Evolutionary conservation across 2,888 invertebrate species (phyloP).

Genomic region (Drosophila differens): DNA sequence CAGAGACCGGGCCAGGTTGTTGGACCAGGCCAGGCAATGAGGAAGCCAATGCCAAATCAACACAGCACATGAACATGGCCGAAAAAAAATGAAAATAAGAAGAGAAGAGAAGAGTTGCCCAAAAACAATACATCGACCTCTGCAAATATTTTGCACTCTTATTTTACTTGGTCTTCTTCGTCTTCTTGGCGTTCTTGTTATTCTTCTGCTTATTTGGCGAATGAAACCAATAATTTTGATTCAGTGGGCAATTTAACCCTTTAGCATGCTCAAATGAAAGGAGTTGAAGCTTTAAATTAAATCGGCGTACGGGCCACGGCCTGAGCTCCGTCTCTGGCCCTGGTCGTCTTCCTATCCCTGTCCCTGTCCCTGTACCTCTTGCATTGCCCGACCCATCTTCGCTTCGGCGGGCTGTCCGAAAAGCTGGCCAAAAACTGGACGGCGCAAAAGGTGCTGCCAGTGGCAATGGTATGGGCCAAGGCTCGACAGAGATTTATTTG

Average conservation of each 20-base stretch:
- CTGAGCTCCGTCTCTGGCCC: conserved; percentile 18
- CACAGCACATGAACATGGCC: conserved; percentile 54
- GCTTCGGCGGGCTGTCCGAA: conserved; percentile 15
- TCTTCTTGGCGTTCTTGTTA: conserved; percentile 6
- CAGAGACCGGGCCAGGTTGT: conserved; percentile 58
- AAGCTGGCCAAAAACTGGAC: conserved; percentile 19
- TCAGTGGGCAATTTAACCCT: conserved; percentile 86
- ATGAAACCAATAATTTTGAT: conserved; percentile 85
- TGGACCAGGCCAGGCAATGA: conserved; percentile 18
- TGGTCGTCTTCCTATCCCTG: not conserved
- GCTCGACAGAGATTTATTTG: conserved; percentile 78
- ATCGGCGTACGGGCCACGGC: conserved; percentile 63
- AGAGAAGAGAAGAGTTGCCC: conserved; percentile 27
- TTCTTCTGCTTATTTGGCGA: conserved; percentile 29
- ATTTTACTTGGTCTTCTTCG: conserved; percentile 9
- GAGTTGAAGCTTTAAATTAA: conserved; percentile 81
- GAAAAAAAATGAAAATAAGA: conserved; percentile 23
- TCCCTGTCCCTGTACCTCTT: not conserved
- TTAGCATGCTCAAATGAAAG: conserved; percentile 84
- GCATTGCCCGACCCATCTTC: not conserved
- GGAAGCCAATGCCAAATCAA: conserved; percentile 43
- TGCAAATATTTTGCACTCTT: conserved; percentile 43
- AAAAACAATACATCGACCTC: conserved; percentile 75
- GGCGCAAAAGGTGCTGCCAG: conserved; percentile 28
- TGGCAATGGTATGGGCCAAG: conserved; percentile 39